Evolutionary conservation across 1,140 invertebrate species (phyloP).

Genomic region (Anagrus nilaparvatae): DNA sequence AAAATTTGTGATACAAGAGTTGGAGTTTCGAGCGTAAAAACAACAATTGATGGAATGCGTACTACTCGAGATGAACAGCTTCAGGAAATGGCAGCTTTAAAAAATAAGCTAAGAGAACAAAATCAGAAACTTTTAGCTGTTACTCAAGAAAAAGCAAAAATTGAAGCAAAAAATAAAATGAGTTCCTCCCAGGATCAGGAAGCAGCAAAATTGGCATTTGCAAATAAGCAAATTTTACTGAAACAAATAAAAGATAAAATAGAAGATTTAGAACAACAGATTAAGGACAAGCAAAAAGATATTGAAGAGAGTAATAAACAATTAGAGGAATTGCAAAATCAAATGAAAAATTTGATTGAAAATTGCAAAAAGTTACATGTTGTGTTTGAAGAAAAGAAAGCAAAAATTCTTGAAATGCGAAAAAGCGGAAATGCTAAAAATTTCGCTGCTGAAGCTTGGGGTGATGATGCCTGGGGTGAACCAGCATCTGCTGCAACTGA

Average conservation of each 20-base stretch:
- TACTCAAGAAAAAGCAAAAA: slow-evolving; percentile 72
- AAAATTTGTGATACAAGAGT: slow-evolving; percentile 82
- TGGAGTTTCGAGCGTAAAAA: slow-evolving; percentile 85
- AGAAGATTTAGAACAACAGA: slow-evolving; percentile 50
- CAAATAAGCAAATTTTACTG: slow-evolving; percentile 73
- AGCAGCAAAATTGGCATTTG: slow-evolving; percentile 58
- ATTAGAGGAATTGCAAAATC: slow-evolving; percentile 57
- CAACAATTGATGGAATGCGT: slow-evolving; percentile 94
- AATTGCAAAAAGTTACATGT: slow-evolving; percentile 49
- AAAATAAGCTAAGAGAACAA: slow-evolving; percentile 74
- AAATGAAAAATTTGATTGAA: slow-evolving; percentile 45
- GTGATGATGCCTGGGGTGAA: slow-evolving; percentile 35
- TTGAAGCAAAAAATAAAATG: slow-evolving; percentile 65
- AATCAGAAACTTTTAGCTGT: slow-evolving; percentile 68
- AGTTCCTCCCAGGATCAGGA: slow-evolving; percentile 46
- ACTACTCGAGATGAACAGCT: slow-evolving; percentile 81
- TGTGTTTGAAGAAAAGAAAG: slow-evolving; percentile 49
- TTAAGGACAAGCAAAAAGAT: slow-evolving; percentile 65
- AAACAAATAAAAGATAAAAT: slow-evolving; percentile 78
- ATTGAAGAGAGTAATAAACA: slow-evolving; percentile 69
- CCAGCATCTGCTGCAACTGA: slow-evolving; percentile 28
- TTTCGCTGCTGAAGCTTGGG: slow-evolving; percentile 26
- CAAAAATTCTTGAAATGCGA: slow-evolving; percentile 36
- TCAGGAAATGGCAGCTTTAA: slow-evolving; percentile 79
- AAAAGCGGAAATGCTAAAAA: slow-evolving; percentile 10